Conservation (phyloP, 2,888 invertebrate species). For the Myopa tessellatipennis region DNA sequence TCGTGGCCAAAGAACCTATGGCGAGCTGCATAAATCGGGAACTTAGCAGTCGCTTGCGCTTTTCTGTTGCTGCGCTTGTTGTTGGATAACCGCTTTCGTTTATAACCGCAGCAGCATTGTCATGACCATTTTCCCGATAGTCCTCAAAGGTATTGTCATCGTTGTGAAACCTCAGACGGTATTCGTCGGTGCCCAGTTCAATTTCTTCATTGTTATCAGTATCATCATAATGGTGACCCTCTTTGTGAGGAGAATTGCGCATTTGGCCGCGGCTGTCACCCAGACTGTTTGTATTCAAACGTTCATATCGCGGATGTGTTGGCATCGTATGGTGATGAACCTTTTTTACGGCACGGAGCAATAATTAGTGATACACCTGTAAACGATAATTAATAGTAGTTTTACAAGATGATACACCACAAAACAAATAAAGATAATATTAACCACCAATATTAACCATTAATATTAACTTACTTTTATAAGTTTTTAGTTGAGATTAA, state of each 20-base stretch:
- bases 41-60: conserved; percentile 47
- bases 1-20: conserved; percentile 70
- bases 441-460: no score
- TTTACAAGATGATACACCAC: no score
- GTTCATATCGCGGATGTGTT: conserved; percentile 62
- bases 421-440: no score
- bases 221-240: conserved; percentile 46
- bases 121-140: conserved; percentile 39
- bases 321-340: conserved; percentile 40
- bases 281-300: conserved; percentile 55
- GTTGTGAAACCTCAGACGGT: conserved; percentile 25
- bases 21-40: conserved; percentile 65
- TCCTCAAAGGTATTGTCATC: neutral
- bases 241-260: neutral
- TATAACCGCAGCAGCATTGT: neutral
- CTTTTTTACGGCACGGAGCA: neutral
- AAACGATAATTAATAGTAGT: no score
- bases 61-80: conserved; percentile 39
- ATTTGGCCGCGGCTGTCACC: conserved; percentile 40
- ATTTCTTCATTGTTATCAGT: conserved; percentile 60
- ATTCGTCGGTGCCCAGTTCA: conserved; percentile 54
- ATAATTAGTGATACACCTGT: no score
- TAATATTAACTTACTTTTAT: no score
- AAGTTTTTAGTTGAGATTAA: no score
- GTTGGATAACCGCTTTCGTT: conserved; percentile 6